Evolutionary conservation across 2,888 invertebrate species (phyloP).

Genomic region (Quadroppia sp.): DNA sequence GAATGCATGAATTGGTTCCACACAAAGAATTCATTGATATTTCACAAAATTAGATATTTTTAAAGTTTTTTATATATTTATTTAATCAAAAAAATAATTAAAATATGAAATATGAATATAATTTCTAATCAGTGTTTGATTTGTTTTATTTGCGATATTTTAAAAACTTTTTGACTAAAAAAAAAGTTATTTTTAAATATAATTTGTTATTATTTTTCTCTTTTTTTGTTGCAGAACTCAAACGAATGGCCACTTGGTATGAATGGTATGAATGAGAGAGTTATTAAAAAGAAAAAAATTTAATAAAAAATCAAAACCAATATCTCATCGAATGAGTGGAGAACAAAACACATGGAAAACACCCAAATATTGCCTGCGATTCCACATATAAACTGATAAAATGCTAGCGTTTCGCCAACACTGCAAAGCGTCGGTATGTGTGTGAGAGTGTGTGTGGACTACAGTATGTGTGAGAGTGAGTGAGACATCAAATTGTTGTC

Average conservation of each 20-base stretch:
- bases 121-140: neutral
- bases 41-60: neutral
- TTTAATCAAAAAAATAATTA: neutral
- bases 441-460: neutral
- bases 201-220: neutral
- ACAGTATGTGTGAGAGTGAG: neutral
- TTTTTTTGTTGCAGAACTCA: neutral
- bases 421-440: constrained; percentile 1
- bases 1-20: constrained; percentile 13
- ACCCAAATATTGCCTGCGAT: neutral
- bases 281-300: neutral
- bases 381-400: neutral
- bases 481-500: neutral
- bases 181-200: neutral
- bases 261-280: constrained; percentile 1
- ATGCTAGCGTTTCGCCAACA: constrained; percentile 4
- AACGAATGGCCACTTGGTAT: neutral
- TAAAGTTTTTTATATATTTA: neutral
- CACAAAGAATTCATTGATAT: neutral
- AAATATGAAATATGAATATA: neutral
- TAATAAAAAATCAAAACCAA: neutral
- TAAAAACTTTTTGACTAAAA: neutral
- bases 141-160: neutral
- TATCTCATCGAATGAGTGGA: constrained; percentile 7
- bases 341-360: neutral